These are phyloP conservation scores for Leptoteleia sp. DNA, from an alignment of 1,140 invertebrate genomes.

Conservation along the genomic window DNA sequence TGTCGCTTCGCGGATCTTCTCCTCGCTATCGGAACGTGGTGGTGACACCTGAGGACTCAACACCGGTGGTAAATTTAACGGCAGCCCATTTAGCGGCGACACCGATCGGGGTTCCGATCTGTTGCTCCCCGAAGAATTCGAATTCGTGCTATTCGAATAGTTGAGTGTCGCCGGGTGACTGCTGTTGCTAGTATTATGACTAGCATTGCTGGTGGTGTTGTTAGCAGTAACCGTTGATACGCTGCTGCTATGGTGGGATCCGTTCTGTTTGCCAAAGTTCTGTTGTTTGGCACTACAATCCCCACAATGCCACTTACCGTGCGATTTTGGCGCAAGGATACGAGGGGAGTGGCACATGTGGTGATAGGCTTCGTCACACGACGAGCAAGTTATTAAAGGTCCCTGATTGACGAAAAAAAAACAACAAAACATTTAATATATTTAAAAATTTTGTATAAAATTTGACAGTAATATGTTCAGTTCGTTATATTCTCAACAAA, in stretches of 20 bases:
- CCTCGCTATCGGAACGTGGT: constrained; percentile 70
- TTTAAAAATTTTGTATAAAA: too few species aligned
- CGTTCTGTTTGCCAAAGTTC: constrained; percentile 32
- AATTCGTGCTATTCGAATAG: constrained; percentile 34
- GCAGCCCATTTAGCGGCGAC: constrained; percentile 67
- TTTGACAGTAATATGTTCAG: too few species aligned
- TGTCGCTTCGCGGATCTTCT: constrained; percentile 68
- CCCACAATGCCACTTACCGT: constrained; percentile 76
- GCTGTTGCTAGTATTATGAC: constrained; percentile 27
- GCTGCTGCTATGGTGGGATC: not conserved
- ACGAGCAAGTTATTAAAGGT: constrained; percentile 87
- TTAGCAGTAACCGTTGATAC: not conserved
- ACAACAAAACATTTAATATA: too few species aligned
- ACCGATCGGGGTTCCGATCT: constrained; percentile 68
- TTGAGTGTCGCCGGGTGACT: not conserved
- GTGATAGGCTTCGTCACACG: constrained; percentile 92
- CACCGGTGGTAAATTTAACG: constrained; percentile 72
- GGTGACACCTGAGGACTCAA: constrained; percentile 78
- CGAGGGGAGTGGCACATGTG: constrained; percentile 86
- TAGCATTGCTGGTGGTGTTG: constrained; percentile 20
- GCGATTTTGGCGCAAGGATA: constrained; percentile 75
- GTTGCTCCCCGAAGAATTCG: constrained; percentile 41
- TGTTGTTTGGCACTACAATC: constrained; percentile 74
- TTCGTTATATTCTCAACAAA: too few species aligned
- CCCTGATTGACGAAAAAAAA: too few species aligned